A percentile compares a stretch with the other conserved stretches of the same genome.
Evolutionary conservation across 2,888 invertebrate species (phyloP).

Genomic region (Xylophagus ater): DNA sequence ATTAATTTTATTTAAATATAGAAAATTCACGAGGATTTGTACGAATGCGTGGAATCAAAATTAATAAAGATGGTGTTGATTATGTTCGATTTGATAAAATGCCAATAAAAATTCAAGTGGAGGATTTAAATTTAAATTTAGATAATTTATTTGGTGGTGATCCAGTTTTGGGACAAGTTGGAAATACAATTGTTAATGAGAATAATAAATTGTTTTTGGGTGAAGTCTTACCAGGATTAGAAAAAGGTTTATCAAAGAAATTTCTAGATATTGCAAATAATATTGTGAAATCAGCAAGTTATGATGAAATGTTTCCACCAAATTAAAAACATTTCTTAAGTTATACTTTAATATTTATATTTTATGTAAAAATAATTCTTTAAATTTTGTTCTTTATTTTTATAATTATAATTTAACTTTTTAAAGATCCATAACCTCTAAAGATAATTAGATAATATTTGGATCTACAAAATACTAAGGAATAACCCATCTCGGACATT

Average conservation of each 20-base stretch:
- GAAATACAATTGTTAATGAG: constrained; percentile 35
- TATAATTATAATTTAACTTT: no score
- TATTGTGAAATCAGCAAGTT: constrained; percentile 33
- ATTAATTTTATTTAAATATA: constrained; percentile 14
- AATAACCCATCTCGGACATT: no score
- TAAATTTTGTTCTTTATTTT: no score
- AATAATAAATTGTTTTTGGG: constrained; percentile 34
- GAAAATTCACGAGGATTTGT: constrained; percentile 35
- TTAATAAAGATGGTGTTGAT: constrained; percentile 26
- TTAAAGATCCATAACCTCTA: no score
- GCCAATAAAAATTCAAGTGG: constrained; percentile 32
- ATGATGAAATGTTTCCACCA: constrained; percentile 39
- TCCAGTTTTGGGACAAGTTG: constrained; percentile 32
- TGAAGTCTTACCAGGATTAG: constrained; percentile 37
- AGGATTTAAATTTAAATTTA: constrained; percentile 30
- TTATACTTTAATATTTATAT: background rate
- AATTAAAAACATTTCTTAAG: constrained; percentile 10
- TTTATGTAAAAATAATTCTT: background rate
- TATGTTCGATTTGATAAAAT: constrained; percentile 34
- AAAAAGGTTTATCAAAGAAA: constrained; percentile 33
- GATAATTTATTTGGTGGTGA: constrained; percentile 38
- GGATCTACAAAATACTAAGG: no score
- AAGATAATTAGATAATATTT: no score
- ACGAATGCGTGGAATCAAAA: constrained; percentile 32
- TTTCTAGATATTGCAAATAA: constrained; percentile 36